Conservation (phyloP, 2,888 invertebrate genomes). For the Lamellibrachia satsuma region DNA sequence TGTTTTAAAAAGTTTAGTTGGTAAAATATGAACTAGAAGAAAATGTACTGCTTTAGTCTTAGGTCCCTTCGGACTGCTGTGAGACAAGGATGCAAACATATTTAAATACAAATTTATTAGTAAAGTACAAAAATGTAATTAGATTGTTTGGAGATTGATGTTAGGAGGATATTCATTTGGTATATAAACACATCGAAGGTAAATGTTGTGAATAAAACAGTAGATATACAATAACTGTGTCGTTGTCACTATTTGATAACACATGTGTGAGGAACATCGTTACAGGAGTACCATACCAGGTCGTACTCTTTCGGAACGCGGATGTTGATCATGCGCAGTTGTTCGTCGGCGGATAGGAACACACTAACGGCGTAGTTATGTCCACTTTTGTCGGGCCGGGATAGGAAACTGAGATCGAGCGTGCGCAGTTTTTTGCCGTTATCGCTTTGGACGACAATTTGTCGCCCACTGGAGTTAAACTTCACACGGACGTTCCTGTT, state of each 20-base stretch:
- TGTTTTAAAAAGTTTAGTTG: constrained; percentile 19
- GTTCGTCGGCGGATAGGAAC: constrained; percentile 37
- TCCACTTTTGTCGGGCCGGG: constrained; percentile 47
- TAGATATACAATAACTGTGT: neutral
- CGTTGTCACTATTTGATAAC: neutral
- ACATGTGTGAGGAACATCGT: too few relatives aligned
- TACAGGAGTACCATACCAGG: constrained; percentile 63
- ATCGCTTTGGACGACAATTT: neutral
- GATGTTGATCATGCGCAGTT: constrained; percentile 57
- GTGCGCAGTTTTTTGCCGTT: constrained; percentile 32
- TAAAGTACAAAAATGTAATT: neutral
- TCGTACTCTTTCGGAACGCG: constrained; percentile 70
- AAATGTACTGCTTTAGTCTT: neutral
- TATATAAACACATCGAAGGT: neutral
- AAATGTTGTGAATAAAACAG: neutral
- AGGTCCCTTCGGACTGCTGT: too few relatives aligned
- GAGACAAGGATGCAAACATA: neutral
- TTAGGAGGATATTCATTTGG: too few relatives aligned
- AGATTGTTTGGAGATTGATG: too few relatives aligned
- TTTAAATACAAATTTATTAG: neutral
- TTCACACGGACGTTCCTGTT: constrained; percentile 28
- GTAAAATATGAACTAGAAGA: neutral
- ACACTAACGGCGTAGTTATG: constrained; percentile 33
- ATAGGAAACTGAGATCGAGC: constrained; percentile 36
- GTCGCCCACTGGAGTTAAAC: neutral